A percentile compares a stretch with the other conserved stretches of the same genome.
Conservation (phyloP, 2,113 vertebrate species). For the Okapia johnstoni region DNA sequence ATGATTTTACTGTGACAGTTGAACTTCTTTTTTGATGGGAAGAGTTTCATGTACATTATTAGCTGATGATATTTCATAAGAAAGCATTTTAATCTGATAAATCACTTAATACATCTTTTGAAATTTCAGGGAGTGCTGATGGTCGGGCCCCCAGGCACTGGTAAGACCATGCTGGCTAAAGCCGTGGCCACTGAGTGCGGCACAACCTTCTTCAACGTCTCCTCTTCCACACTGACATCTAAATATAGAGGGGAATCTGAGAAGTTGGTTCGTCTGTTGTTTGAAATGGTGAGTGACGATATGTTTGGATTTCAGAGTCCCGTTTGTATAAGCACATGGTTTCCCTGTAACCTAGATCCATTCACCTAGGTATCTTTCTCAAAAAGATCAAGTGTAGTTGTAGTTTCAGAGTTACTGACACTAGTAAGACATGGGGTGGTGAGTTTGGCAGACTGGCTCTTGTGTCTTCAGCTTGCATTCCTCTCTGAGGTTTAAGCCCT, state of each 20-base stretch:
- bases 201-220: slow-evolving; percentile 88
- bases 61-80: not conserved
- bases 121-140: slow-evolving; percentile 84
- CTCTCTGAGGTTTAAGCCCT: not conserved
- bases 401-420: not conserved
- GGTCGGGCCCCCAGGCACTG: slow-evolving; percentile 89
- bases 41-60: not conserved
- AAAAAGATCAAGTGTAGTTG: not conserved
- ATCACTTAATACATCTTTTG: not conserved
- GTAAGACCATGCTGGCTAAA: slow-evolving; percentile 89
- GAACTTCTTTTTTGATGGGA: not conserved
- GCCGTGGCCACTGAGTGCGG: slow-evolving; percentile 88
- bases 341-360: not conserved
- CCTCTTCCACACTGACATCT: slow-evolving; percentile 85
- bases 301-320: not conserved
- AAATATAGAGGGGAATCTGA: slow-evolving; percentile 89
- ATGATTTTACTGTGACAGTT: not conserved
- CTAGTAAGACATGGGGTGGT: not conserved
- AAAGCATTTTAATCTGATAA: not conserved
- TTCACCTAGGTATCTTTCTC: not conserved
- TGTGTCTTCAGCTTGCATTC: not conserved
- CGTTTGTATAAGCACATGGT: not conserved
- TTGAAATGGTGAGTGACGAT: slow-evolving; percentile 85
- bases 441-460: not conserved
- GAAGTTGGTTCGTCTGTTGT: slow-evolving; percentile 87